phyloP scores from a whole-genome alignment of 2,888 invertebrate species.

The Erebia ligea region DNA sequence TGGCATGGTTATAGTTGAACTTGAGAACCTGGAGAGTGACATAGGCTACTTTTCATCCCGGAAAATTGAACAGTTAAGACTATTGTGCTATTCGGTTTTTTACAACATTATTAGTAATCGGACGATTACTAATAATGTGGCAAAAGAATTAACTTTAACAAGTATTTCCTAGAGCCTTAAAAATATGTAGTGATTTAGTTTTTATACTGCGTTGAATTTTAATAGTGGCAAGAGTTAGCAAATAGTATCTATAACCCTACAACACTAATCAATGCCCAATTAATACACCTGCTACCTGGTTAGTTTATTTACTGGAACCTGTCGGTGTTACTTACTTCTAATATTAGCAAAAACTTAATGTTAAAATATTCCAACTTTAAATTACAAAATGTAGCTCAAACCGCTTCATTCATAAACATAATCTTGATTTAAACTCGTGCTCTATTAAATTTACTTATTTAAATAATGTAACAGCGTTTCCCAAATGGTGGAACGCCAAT shows the following conservation, averaged over 20 bases:
- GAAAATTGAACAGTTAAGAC: too few species aligned
- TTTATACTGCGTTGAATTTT: background rate
- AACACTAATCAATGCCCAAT: background rate
- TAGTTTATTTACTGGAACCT: conserved; percentile 4
- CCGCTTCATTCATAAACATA: conserved; percentile 19
- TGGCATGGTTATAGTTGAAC: too few species aligned
- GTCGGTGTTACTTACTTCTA: conserved; percentile 10
- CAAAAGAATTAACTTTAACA: too few species aligned
- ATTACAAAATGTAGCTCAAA: conserved; percentile 17
- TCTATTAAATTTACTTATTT: conserved; percentile 9
- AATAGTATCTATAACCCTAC: background rate
- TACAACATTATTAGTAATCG: too few species aligned
- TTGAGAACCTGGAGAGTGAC: too few species aligned
- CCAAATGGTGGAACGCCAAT: background rate
- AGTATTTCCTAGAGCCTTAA: too few species aligned
- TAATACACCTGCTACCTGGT: background rate
- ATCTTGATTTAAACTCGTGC: conserved; percentile 14
- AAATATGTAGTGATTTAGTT: background rate
- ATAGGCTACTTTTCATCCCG: too few species aligned
- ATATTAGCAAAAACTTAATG: conserved; percentile 6
- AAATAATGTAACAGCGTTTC: conserved; percentile 1
- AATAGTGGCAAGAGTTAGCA: background rate
- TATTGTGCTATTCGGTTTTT: too few species aligned
- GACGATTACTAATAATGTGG: too few species aligned
- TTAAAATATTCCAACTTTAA: conserved; percentile 12